phyloP scores from a whole-genome alignment of 2,888 invertebrate species.

The Adineta ricciae region DNA sequence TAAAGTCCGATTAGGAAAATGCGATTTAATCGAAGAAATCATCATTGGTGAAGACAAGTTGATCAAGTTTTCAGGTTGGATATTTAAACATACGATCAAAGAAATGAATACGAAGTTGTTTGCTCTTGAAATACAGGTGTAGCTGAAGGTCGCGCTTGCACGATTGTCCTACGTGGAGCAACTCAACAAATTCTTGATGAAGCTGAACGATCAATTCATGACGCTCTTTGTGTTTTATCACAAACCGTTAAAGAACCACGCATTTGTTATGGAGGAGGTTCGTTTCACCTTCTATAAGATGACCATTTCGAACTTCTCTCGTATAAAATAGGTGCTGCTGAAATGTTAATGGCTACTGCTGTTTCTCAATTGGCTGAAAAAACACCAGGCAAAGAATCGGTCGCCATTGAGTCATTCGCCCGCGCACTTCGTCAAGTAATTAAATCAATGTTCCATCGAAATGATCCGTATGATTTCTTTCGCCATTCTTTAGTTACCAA shows the following conservation, averaged over 20 bases:
- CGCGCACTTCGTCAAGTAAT: slow-evolving; percentile 59
- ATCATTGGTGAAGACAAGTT: slow-evolving; percentile 94
- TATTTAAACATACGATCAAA: slow-evolving; percentile 32
- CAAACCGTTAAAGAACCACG: slow-evolving; percentile 87
- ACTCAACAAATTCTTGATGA: slow-evolving; percentile 97
- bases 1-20: slow-evolving; percentile 78
- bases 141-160: slow-evolving; percentile 86
- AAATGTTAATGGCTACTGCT: slow-evolving; percentile 91
- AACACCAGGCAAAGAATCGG: slow-evolving; percentile 88
- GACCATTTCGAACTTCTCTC: too few relatives aligned
- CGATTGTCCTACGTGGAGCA: slow-evolving; percentile 87
- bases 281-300: slow-evolving; percentile 35
- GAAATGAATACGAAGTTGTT: neutral
- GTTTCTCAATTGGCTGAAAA: slow-evolving; percentile 70
- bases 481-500: slow-evolving; percentile 62
- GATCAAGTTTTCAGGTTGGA: slow-evolving; percentile 69
- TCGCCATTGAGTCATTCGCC: slow-evolving; percentile 90
- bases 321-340: slow-evolving; percentile 54
- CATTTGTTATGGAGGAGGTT: slow-evolving; percentile 79
- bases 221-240: slow-evolving; percentile 88
- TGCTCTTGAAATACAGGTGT: slow-evolving; percentile 56
- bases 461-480: slow-evolving; percentile 39
- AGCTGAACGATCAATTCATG: slow-evolving; percentile 92
- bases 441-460: neutral
- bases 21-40: slow-evolving; percentile 89